Evolutionary conservation across 2,888 invertebrate genomes (phyloP).

Genomic region (Acleris holmiana): DNA sequence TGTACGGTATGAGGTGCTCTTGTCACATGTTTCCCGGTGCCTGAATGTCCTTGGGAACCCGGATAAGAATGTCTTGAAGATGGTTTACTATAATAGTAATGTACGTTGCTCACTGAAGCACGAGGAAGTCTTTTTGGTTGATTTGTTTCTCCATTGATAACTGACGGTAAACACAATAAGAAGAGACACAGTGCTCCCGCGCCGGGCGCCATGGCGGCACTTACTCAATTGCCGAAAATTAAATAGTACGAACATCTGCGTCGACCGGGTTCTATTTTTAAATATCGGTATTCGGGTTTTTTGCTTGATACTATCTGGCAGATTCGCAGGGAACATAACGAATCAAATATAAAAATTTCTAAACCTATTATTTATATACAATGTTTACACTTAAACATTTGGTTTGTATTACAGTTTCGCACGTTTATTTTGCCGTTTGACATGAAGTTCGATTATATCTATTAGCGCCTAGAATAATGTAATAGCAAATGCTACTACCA

Average conservation of each 20-base stretch:
- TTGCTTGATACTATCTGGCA: too few relatives aligned
- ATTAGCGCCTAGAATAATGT: too few relatives aligned
- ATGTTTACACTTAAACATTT: too few relatives aligned
- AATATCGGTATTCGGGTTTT: background rate
- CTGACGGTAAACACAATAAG: constrained; percentile 7
- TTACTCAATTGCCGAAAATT: background rate
- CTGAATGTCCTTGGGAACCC: background rate
- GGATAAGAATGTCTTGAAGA: constrained; percentile 6
- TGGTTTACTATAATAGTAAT: background rate
- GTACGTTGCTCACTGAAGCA: too few relatives aligned
- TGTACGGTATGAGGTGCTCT: background rate
- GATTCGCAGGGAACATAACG: too few relatives aligned
- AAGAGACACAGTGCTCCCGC: constrained; percentile 10
- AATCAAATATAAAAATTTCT: too few relatives aligned
- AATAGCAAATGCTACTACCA: too few relatives aligned
- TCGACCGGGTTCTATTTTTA: constrained; percentile 23
- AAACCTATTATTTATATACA: too few relatives aligned
- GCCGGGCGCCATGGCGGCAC: constrained; percentile 24
- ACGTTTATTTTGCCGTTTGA: too few relatives aligned
- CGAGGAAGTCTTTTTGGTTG: background rate
- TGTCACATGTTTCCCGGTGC: background rate
- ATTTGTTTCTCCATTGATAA: constrained; percentile 23
- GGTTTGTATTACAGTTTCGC: too few relatives aligned
- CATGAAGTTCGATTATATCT: too few relatives aligned
- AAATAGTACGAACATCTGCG: constrained; percentile 4